phyloP scores from a whole-genome alignment of 2,797 vertebrate species.

The Chloroceryle amazona region DNA sequence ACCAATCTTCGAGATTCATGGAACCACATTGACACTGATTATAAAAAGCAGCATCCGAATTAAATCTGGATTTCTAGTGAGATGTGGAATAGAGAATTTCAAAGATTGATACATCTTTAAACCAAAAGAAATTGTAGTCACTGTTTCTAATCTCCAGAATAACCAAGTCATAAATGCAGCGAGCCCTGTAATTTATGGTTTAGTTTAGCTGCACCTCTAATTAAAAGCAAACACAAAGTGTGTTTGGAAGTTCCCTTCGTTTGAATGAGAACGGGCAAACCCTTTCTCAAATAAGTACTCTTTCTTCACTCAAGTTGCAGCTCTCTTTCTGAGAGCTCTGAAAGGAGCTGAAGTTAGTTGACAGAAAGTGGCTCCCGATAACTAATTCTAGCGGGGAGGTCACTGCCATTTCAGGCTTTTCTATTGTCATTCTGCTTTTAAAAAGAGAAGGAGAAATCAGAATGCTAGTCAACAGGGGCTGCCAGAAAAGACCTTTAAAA shows the following conservation, averaged over 20 bases:
- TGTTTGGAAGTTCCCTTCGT: slow-evolving; percentile 51
- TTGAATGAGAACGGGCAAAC: slow-evolving; percentile 48
- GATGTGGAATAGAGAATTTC: background rate
- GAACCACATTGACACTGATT: background rate
- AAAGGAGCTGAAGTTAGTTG: slow-evolving; percentile 71
- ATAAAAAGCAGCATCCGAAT: background rate
- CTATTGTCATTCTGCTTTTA: slow-evolving; percentile 74
- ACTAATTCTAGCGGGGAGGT: slow-evolving; percentile 81
- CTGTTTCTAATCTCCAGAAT: background rate
- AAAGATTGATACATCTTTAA: background rate
- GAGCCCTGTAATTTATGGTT: background rate
- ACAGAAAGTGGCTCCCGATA: slow-evolving; percentile 78
- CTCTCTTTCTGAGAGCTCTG: slow-evolving; percentile 3
- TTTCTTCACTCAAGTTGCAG: slow-evolving; percentile 3
- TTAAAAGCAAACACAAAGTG: slow-evolving; percentile 50
- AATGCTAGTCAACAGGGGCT: slow-evolving; percentile 24
- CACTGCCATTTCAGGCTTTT: slow-evolving; percentile 84
- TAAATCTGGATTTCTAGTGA: background rate
- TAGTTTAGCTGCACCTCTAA: slow-evolving; percentile 23
- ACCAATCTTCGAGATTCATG: background rate
- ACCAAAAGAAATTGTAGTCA: background rate
- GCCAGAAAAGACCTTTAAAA: background rate
- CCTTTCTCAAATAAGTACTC: slow-evolving; percentile 9
- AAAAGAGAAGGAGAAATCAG: slow-evolving; percentile 83
- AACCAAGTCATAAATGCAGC: background rate